phyloP scores from a whole-genome alignment of 2,888 invertebrate species.

The Venusia cambrica region DNA sequence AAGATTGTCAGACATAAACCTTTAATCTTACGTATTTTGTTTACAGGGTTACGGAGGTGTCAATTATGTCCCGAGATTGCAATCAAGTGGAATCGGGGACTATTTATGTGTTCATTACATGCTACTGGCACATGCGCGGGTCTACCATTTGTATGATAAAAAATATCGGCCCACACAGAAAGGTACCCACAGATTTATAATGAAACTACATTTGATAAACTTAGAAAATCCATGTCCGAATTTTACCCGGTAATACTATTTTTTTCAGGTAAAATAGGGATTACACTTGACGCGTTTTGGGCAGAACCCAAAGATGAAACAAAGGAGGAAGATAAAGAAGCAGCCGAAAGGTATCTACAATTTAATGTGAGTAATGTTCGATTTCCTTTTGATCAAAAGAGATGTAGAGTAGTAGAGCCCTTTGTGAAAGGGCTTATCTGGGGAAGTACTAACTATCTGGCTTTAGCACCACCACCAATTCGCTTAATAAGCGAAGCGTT shows the following conservation, averaged over 20 bases:
- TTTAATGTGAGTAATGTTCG: conserved; percentile 76
- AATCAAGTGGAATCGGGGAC: conserved; percentile 72
- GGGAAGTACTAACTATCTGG: too few species aligned
- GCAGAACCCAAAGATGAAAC: conserved; percentile 72
- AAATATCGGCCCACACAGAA: conserved; percentile 75
- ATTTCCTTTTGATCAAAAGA: too few species aligned
- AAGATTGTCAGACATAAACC: too few species aligned
- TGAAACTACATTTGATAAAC: too few species aligned
- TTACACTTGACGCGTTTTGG: conserved; percentile 79
- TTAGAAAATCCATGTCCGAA: too few species aligned
- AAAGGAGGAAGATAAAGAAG: conserved; percentile 67
- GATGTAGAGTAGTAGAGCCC: too few species aligned
- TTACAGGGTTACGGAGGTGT: conserved; percentile 71
- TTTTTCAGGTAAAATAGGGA: conserved; percentile 77
- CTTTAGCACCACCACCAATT: too few species aligned
- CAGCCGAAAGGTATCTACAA: conserved; percentile 77
- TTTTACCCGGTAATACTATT: conserved; percentile 2
- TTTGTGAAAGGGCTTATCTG: too few species aligned
- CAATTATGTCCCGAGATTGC: conserved; percentile 76
- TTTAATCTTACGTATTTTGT: conserved; percentile 24
- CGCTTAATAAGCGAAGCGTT: too few species aligned
- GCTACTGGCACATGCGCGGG: conserved; percentile 83
- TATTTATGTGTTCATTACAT: conserved; percentile 84
- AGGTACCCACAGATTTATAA: conserved; percentile 39
- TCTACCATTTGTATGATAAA: conserved; percentile 82